Percentiles rank a stretch among this genome's conserved stretches.
phyloP scores from a whole-genome alignment of 2,113 vertebrate species.

The Lophius piscatorius region DNA sequence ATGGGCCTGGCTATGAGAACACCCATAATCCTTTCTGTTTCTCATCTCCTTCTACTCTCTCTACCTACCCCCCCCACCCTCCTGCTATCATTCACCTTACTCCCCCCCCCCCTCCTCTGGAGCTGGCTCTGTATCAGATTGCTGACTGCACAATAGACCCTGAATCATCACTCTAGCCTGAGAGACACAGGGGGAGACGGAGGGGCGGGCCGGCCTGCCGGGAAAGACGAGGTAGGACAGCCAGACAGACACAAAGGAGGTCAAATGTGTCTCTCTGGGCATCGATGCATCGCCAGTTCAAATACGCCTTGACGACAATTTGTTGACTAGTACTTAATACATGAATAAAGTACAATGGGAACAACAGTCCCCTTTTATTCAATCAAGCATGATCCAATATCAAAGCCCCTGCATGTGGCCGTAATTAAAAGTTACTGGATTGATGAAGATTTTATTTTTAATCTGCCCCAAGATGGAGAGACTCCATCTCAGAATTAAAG shows the following conservation, averaged over 20 bases:
- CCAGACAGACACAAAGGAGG: conserved; percentile 9
- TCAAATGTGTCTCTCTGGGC: conserved; percentile 2
- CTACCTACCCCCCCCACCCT: background rate
- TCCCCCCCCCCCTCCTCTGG: conserved; percentile 27
- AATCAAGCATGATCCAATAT: too few species aligned
- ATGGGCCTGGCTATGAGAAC: conserved; percentile 51
- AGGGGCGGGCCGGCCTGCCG: conserved; percentile 32
- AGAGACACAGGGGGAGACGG: conserved; percentile 56
- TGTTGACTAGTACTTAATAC: background rate
- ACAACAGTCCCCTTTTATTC: too few species aligned
- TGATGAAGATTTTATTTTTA: too few species aligned
- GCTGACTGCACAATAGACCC: conserved; percentile 71
- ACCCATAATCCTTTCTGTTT: conserved; percentile 60
- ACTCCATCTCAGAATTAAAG: too few species aligned
- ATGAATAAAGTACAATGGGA: background rate
- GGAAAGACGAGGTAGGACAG: conserved; percentile 40
- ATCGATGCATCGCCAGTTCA: conserved; percentile 14
- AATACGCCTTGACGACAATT: conserved; percentile 1
- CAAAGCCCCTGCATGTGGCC: too few species aligned
- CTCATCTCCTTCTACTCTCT: conserved; percentile 24
- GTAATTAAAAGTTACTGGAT: too few species aligned
- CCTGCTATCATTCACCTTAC: background rate
- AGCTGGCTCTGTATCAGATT: conserved; percentile 70
- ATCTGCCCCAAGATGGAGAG: too few species aligned
- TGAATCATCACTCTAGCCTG: conserved; percentile 70